Evolutionary conservation across 2,797 vertebrate species (phyloP).

Genomic region (Mus caroli): DNA sequence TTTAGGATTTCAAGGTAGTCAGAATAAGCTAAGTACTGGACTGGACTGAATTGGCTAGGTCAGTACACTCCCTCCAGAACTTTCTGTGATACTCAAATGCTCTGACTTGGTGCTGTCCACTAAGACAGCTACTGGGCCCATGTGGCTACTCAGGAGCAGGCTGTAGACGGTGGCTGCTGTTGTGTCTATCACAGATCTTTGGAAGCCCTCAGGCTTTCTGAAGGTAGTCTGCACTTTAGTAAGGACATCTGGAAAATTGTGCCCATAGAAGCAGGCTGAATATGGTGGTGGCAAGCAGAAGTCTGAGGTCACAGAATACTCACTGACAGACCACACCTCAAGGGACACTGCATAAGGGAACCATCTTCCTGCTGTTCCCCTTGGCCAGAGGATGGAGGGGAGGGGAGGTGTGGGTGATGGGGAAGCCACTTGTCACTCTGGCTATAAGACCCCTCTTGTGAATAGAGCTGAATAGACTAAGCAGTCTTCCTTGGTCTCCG

Average conservation of each 20-base stretch:
- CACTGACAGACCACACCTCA: not conserved
- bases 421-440: not conserved
- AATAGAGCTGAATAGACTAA: not conserved
- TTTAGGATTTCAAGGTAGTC: not conserved
- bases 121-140: not conserved
- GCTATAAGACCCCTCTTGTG: not conserved
- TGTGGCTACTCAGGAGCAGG: not conserved
- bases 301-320: not conserved
- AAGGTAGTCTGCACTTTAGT: not conserved
- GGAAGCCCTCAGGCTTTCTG: not conserved
- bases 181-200: not conserved
- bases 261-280: not conserved
- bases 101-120: not conserved
- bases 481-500: not conserved
- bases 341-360: not conserved
- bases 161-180: not conserved
- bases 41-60: not conserved
- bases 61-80: rapidly evolving
- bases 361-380: no score
- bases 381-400: not conserved
- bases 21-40: not conserved
- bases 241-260: not conserved
- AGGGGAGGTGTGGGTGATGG: not conserved
- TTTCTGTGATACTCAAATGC: not conserved
- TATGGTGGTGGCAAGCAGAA: not conserved